phyloP scores from a whole-genome alignment of 2,888 invertebrate genomes.

The Masnerella sp. region DNA sequence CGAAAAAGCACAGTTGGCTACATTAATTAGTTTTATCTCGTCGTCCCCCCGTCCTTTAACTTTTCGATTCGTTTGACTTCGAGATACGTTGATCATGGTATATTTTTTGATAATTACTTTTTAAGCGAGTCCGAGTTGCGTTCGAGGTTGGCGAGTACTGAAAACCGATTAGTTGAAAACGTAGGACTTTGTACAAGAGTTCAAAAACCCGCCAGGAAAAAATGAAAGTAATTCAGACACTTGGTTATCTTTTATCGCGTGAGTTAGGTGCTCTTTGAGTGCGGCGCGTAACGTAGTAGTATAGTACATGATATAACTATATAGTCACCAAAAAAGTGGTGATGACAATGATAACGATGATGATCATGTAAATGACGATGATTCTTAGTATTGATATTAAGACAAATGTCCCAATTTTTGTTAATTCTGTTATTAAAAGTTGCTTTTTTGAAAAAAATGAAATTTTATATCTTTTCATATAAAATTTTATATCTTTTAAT shows the following conservation, averaged over 20 bases:
- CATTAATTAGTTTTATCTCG: conserved; percentile 16
- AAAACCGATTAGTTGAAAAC: conserved; percentile 54
- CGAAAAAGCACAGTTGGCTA: conserved; percentile 20
- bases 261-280: conserved; percentile 73
- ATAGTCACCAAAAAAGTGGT: conserved; percentile 63
- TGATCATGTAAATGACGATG: conserved; percentile 62
- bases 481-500: too few relatives aligned
- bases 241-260: conserved; percentile 75
- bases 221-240: conserved; percentile 75
- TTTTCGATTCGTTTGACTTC: conserved; percentile 6
- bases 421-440: too few relatives aligned
- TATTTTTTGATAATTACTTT: conserved; percentile 29
- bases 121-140: not conserved
- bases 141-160: conserved; percentile 39
- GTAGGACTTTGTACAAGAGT: conserved; percentile 70
- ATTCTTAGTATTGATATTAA: conserved; percentile 60
- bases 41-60: conserved; percentile 4
- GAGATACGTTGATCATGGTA: not conserved
- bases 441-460: too few relatives aligned
- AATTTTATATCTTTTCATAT: too few relatives aligned
- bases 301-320: conserved; percentile 68
- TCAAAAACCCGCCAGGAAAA: conserved; percentile 70
- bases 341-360: conserved; percentile 65
- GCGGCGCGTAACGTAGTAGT: conserved; percentile 71
- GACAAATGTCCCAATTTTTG: too few relatives aligned